Evolutionary conservation across 2,113 vertebrate species (phyloP).

Genomic region (human (Homo sapiens)): GRCh38 chr15:46058001-46058500

Average conservation of each 20-base stretch:
- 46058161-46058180: not conserved
- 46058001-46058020: too few species aligned
- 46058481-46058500: not conserved
- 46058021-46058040: too few species aligned
- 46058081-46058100: not conserved
- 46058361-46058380: not conserved
- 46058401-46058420: not conserved
- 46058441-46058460: not conserved
- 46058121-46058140: not conserved
- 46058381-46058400: not conserved
- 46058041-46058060: too few species aligned
- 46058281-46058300: not conserved
- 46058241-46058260: not conserved
- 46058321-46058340: not conserved
- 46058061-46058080: not conserved
- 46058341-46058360: not conserved
- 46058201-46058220: not conserved
- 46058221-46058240: not conserved
- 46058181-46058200: not conserved
- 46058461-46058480: not conserved
- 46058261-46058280: not conserved
- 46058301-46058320: not conserved
- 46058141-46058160: not conserved
- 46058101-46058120: not conserved
- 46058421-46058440: not conserved